Evolutionary conservation across 2,888 invertebrate species (phyloP).

Genomic region (Caenorhabditis wallacei): DNA sequence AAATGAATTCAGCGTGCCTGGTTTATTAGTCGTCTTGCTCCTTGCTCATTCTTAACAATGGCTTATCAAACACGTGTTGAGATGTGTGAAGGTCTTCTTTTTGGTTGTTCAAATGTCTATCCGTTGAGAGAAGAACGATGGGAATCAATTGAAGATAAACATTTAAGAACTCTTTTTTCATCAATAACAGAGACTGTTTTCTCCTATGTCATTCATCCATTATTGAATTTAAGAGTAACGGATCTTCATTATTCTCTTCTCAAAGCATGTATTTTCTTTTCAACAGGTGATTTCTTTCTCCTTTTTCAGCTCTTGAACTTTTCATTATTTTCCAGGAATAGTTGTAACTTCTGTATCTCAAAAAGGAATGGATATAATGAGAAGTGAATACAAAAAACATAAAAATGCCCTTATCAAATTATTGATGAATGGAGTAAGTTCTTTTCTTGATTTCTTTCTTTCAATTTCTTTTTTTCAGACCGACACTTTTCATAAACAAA

Average conservation of each 20-base stretch:
- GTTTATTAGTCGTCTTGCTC: conserved; percentile 68
- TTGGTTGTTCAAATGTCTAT: conserved; percentile 69
- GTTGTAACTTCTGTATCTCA: conserved; percentile 30
- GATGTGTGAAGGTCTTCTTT: conserved; percentile 66
- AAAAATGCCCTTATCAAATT: conserved; percentile 59
- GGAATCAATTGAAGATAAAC: conserved; percentile 44
- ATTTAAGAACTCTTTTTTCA: conserved; percentile 43
- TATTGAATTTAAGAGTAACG: conserved; percentile 63
- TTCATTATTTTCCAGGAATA: conserved; percentile 32
- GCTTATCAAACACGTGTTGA: conserved; percentile 64
- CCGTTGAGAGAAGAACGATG: conserved; percentile 65
- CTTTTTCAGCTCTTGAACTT: background rate
- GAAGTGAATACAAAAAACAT: conserved; percentile 54
- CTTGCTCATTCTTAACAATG: conserved; percentile 66
- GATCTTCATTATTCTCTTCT: conserved; percentile 66
- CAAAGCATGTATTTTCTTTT: conserved; percentile 69
- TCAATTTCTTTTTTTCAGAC: conserved; percentile 23
- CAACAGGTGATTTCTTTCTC: conserved; percentile 53
- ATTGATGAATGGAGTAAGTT: conserved; percentile 53
- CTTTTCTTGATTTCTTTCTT: background rate
- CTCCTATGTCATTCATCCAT: conserved; percentile 65
- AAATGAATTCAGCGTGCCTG: conserved; percentile 46
- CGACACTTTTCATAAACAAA: conserved; percentile 41
- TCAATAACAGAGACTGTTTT: conserved; percentile 60
- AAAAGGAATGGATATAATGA: conserved; percentile 54